Evolutionary conservation across 1,140 invertebrate genomes (phyloP).

Genomic region (Drosophila tristis): DNA sequence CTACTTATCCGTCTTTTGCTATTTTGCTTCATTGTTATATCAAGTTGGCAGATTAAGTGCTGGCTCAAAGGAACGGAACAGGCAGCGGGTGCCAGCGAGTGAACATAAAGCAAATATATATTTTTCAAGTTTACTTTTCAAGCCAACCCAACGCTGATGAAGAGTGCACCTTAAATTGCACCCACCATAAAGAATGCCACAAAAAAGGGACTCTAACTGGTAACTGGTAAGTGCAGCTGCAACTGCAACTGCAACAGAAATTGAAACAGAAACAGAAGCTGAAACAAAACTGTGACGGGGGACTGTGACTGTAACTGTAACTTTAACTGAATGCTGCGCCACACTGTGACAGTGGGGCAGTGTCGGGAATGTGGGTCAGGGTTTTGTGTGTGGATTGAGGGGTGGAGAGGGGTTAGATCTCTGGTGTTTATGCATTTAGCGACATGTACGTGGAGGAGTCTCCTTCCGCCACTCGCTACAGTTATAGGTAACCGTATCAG

Average conservation of each 20-base stretch:
- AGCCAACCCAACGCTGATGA: constrained; percentile 34
- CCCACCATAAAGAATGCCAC: constrained; percentile 52
- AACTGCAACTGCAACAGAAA: constrained; percentile 10
- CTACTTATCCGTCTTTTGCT: constrained; percentile 27
- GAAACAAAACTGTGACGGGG: too few relatives aligned
- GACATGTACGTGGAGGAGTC: constrained; percentile 23
- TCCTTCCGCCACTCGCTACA: neutral
- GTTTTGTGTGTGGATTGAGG: constrained; percentile 22
- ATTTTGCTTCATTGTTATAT: constrained; percentile 30
- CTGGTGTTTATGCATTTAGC: constrained; percentile 63
- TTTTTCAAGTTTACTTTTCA: constrained; percentile 48
- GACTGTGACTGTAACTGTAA: constrained; percentile 1
- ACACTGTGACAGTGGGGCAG: neutral
- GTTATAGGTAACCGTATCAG: constrained; percentile 40
- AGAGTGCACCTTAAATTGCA: constrained; percentile 62
- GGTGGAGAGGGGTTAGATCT: neutral
- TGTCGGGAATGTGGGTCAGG: constrained; percentile 50
- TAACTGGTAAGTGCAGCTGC: constrained; percentile 22
- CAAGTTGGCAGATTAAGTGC: constrained; percentile 68
- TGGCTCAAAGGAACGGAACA: constrained; percentile 37
- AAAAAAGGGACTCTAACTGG: constrained; percentile 15
- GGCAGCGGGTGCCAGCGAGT: constrained; percentile 30
- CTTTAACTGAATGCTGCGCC: neutral
- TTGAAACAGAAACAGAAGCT: too few relatives aligned
- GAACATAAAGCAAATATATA: constrained; percentile 53